Evolutionary conservation across 2,888 invertebrate genomes (phyloP), one percentile per base, ranked within the genome.

Genomic region (Oeneis ivallda): DNA sequence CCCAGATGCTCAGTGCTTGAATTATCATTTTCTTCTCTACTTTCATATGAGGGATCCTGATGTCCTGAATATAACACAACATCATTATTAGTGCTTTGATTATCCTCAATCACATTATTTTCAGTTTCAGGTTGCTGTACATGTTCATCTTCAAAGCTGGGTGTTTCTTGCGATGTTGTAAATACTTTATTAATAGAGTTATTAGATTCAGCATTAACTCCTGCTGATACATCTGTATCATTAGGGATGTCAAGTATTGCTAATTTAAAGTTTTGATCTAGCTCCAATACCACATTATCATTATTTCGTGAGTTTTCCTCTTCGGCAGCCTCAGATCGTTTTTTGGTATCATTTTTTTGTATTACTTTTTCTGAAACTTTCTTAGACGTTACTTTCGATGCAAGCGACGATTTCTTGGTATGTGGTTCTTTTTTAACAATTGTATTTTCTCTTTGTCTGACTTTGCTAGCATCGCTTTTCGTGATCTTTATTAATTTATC

Each of bases 341-440:
- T 58, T 3, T 1, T 52, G 37, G 58, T 62, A 65, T 62, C 67
- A 65, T 64, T 72, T 73, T 71, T 74, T 61, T 67, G 70, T 50
- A 71, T 67, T 17, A 70, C 68, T 54, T 69, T 74, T 61, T 75
- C 67, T 52, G 67, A 32, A 47, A 19, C 50, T 56, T 75, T 79
- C 70, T 79, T 88, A 58, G 83, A 82, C 13, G 79, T 77, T 9
- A 79, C 77, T 72, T 88, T 88, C 19, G 86, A 82, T 76, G 84
- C 83, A 60, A 84, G 80, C 70, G 81, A 79, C 3, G 77, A 52
- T 72, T 81, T 81, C 71, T 83, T 86, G 2, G 77, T 63, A 11
- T 49, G 13, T 15, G 37, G 73, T 37, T 84, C 85, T 65, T 75
- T 78, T 76, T 84, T 87, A 47, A 56, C 67, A 2, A 64, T 54